Conservation (phyloP, 2,113 vertebrate species). For the Leptodactylus fuscus region DNA sequence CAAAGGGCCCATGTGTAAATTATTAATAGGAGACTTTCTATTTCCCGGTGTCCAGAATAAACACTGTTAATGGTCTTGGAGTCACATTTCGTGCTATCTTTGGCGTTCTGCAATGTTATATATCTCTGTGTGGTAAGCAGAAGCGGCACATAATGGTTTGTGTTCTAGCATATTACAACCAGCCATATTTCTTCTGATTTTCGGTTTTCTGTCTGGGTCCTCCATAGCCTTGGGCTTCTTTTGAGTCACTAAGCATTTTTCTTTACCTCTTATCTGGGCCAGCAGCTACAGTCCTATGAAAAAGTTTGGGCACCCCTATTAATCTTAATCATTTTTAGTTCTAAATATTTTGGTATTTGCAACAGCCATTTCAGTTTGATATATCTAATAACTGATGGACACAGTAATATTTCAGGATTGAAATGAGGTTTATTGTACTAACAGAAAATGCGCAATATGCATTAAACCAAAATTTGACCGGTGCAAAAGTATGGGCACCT, state of each 20-base stretch:
- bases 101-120: conserved; percentile 19
- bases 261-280: conserved; percentile 48
- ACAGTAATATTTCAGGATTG: too few species aligned
- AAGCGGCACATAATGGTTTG: conserved; percentile 16
- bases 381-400: too few species aligned
- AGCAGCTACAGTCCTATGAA: too few species aligned
- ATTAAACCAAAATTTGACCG: too few species aligned
- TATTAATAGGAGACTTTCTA: conserved; percentile 38
- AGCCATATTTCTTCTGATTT: conserved; percentile 23
- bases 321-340: too few species aligned
- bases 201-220: conserved; percentile 30
- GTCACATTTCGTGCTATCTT: conserved; percentile 25
- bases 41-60: conserved; percentile 43
- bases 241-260: conserved; percentile 46
- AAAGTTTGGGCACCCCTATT: too few species aligned
- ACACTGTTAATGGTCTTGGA: conserved; percentile 9
- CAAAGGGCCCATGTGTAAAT: conserved; percentile 27
- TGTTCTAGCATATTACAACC: conserved; percentile 29
- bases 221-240: conserved; percentile 33
- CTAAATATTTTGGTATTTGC: too few species aligned
- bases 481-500: too few species aligned
- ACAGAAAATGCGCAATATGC: too few species aligned
- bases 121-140: conserved; percentile 18
- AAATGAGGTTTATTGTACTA: too few species aligned
- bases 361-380: too few species aligned